Percentiles rank a stretch among this genome's conserved stretches.
Conservation (phyloP, 2,888 invertebrate genomes). For the Noctua pronuba region DNA sequence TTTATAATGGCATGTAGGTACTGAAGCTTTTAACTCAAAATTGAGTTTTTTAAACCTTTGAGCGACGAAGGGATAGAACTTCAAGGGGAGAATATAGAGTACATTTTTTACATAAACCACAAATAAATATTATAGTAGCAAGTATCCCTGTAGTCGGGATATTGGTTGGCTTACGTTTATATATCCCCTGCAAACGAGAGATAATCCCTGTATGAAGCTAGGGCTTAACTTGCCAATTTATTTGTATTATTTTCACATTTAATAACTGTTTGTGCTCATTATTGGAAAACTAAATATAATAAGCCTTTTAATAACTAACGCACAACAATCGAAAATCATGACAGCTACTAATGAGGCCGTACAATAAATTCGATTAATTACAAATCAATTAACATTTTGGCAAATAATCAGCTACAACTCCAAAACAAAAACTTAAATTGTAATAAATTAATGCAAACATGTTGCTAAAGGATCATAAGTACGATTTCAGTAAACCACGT, state of each 20-base stretch:
- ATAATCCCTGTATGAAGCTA: slow-evolving; percentile 34
- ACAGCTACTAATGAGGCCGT: slow-evolving; percentile 16
- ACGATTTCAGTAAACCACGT: background rate
- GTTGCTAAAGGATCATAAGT: background rate
- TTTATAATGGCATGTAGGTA: background rate
- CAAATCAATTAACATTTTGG: slow-evolving; percentile 3
- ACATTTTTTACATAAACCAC: slow-evolving; percentile 12
- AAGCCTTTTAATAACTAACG: slow-evolving; percentile 3
- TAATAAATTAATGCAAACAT: background rate
- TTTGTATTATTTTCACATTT: slow-evolving; percentile 48
- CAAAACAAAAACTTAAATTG: too few relatives aligned
- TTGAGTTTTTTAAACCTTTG: background rate
- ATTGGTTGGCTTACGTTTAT: slow-evolving; percentile 41
- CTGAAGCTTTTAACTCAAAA: background rate
- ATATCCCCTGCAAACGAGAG: slow-evolving; percentile 12
- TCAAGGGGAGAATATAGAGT: background rate
- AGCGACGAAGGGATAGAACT: background rate
- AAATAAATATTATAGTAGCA: slow-evolving; percentile 36
- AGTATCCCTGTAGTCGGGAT: slow-evolving; percentile 2
- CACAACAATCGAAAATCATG: slow-evolving; percentile 41
- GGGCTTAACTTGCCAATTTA: slow-evolving; percentile 42
- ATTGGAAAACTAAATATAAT: slow-evolving; percentile 32
- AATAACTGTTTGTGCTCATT: slow-evolving; percentile 34
- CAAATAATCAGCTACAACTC: slow-evolving; percentile 6
- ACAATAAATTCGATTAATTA: slow-evolving; percentile 17